Conservation (phyloP, 2,888 invertebrate species). For the Tuberolachnus salignus region DNA sequence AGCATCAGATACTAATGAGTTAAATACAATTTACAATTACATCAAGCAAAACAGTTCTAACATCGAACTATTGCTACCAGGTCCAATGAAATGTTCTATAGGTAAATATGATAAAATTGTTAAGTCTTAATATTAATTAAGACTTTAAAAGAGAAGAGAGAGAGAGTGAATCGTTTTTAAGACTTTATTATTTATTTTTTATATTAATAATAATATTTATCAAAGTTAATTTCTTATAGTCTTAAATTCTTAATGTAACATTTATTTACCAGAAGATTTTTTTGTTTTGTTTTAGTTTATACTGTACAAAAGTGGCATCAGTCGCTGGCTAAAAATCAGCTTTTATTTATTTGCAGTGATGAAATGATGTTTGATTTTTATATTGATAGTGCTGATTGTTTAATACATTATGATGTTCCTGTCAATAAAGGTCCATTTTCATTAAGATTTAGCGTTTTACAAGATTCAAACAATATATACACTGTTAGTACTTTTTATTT, state of each 20-base stretch:
- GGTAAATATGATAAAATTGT: not conserved
- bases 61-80: conserved; percentile 25
- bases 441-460: conserved; percentile 37
- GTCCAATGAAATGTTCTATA: conserved; percentile 2
- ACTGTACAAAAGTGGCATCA: conserved; percentile 12
- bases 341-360: conserved; percentile 37
- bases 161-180: too few relatives aligned
- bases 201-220: too few relatives aligned
- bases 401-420: conserved; percentile 51
- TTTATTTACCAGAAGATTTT: too few relatives aligned
- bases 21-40: conserved; percentile 6
- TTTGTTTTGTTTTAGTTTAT: conserved; percentile 25
- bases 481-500: not conserved
- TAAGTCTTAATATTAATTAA: not conserved
- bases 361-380: conserved; percentile 44
- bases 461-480: conserved; percentile 14
- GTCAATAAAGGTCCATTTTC: conserved; percentile 15
- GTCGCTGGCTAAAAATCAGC: not conserved
- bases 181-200: too few relatives aligned
- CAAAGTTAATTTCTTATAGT: too few relatives aligned
- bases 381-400: conserved; percentile 39
- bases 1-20: conserved; percentile 17
- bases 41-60: not conserved
- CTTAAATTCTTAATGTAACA: too few relatives aligned
- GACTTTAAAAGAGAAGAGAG: too few relatives aligned